phyloP scores from a whole-genome alignment of 2,888 invertebrate species.

The Lepetodrilus schrolli region DNA sequence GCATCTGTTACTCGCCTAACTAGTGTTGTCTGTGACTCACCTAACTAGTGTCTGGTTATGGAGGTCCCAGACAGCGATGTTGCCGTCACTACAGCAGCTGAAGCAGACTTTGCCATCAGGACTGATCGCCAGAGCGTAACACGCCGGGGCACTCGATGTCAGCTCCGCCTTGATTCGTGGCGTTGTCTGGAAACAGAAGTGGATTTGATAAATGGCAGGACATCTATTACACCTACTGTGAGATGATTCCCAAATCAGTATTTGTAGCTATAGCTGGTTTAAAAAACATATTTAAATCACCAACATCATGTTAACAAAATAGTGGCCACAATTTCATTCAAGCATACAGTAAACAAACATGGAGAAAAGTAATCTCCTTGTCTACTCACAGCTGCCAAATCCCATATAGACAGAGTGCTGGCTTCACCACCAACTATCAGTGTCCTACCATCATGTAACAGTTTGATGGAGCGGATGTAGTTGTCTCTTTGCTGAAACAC shows the following conservation, averaged over 20 bases:
- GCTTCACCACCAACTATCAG: slow-evolving; percentile 97
- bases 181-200: slow-evolving; percentile 79
- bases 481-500: slow-evolving; percentile 89
- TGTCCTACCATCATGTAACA: slow-evolving; percentile 92
- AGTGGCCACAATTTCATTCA: too few relatives aligned
- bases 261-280: too few relatives aligned
- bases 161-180: slow-evolving; percentile 94
- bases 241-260: too few relatives aligned
- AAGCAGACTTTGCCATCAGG: slow-evolving; percentile 97
- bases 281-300: too few relatives aligned
- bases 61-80: slow-evolving; percentile 97
- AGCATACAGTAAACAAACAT: too few relatives aligned
- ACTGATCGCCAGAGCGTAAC: slow-evolving; percentile 96
- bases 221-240: too few relatives aligned
- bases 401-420: slow-evolving; percentile 96
- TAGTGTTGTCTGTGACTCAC: slow-evolving; percentile 58
- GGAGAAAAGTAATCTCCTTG: too few relatives aligned
- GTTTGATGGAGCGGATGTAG: slow-evolving; percentile 96
- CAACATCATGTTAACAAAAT: too few relatives aligned
- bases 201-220: neutral
- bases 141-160: slow-evolving; percentile 94
- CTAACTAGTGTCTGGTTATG: slow-evolving; percentile 93
- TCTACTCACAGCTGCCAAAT: slow-evolving; percentile 84
- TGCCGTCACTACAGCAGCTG: slow-evolving; percentile 97
- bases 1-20: too few relatives aligned